Evolutionary conservation across 2,888 invertebrate species (phyloP).

Genomic region (Drosophila quinaria): DNA sequence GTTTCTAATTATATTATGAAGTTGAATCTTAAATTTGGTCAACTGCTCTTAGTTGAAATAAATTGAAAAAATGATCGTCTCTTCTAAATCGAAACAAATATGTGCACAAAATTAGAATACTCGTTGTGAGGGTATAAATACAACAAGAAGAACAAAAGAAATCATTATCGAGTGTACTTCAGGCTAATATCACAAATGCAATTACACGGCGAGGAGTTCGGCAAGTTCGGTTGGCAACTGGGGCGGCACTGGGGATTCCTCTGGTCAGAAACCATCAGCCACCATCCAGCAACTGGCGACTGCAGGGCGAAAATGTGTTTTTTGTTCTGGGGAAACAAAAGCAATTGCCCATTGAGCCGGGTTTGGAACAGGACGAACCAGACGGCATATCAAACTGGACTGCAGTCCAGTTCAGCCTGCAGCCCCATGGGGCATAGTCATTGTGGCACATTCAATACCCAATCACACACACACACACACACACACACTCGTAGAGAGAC

Average conservation of each 20-base stretch:
- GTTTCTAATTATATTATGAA: too few species aligned
- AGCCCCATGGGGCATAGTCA: conserved; percentile 64
- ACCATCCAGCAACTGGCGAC: conserved; percentile 21
- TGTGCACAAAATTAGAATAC: neutral
- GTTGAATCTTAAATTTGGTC: too few species aligned
- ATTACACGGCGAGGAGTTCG: conserved; percentile 69
- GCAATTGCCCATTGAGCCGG: conserved; percentile 66
- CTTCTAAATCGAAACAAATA: too few species aligned
- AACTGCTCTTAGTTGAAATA: too few species aligned
- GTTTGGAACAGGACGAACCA: conserved; percentile 3
- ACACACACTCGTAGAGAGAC: conserved; percentile 28
- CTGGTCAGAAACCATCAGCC: conserved; percentile 36
- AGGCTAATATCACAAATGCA: conserved; percentile 81
- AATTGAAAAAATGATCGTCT: too few species aligned
- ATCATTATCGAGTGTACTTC: conserved; percentile 66
- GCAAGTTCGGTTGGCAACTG: conserved; percentile 8
- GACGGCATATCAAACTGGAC: neutral
- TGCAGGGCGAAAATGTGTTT: conserved; percentile 51
- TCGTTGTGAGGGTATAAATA: neutral
- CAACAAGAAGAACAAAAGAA: conserved; percentile 19
- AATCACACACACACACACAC: conserved; percentile 28
- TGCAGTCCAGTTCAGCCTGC: conserved; percentile 17
- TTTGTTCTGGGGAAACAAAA: conserved; percentile 71
- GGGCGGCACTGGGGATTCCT: conserved; percentile 1
- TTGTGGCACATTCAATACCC: conserved; percentile 67